Percentiles rank a stretch among this genome's conserved stretches.
Conservation (phyloP, 2,888 invertebrate genomes). For the Diabrotica balteata region DNA sequence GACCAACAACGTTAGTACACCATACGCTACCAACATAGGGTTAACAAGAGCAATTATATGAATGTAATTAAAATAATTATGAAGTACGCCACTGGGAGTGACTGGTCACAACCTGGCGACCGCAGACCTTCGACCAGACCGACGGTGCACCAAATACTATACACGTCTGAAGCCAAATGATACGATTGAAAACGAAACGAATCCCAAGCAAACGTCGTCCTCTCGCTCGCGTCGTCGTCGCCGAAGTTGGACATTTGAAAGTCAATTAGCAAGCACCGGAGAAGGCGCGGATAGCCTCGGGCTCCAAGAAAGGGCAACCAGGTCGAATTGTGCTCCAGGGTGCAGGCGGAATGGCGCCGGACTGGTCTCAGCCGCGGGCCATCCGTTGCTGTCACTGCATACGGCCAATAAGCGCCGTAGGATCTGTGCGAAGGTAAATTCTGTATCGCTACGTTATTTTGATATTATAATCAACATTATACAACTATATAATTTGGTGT, state of each 20-base stretch:
- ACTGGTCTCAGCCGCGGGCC: slow-evolving; percentile 40
- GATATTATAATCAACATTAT: no score
- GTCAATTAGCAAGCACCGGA: slow-evolving; percentile 46
- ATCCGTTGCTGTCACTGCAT: slow-evolving; percentile 27
- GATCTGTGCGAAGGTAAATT: not conserved
- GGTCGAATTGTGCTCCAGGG: slow-evolving; percentile 51
- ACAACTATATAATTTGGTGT: no score
- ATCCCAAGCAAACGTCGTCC: not conserved
- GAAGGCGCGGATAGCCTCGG: slow-evolving; percentile 15
- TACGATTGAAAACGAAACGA: slow-evolving; percentile 7
- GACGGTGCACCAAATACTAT: slow-evolving; percentile 5
- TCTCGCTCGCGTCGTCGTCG: slow-evolving; percentile 2
- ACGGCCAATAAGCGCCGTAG: slow-evolving; percentile 11
- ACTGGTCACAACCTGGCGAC: slow-evolving; percentile 6
- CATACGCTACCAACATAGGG: no score
- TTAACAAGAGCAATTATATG: no score
- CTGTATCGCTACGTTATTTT: not conserved
- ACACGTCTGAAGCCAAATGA: not conserved
- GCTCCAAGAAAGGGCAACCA: slow-evolving; percentile 51
- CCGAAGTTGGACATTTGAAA: slow-evolving; percentile 46
- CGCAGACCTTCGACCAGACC: slow-evolving; percentile 2
- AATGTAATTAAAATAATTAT: no score
- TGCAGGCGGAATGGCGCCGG: slow-evolving; percentile 53
- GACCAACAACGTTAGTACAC: no score
- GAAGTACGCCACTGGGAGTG: not conserved